Conservation (phyloP, 1,140 invertebrate species). For the Hermetia illucens region DNA sequence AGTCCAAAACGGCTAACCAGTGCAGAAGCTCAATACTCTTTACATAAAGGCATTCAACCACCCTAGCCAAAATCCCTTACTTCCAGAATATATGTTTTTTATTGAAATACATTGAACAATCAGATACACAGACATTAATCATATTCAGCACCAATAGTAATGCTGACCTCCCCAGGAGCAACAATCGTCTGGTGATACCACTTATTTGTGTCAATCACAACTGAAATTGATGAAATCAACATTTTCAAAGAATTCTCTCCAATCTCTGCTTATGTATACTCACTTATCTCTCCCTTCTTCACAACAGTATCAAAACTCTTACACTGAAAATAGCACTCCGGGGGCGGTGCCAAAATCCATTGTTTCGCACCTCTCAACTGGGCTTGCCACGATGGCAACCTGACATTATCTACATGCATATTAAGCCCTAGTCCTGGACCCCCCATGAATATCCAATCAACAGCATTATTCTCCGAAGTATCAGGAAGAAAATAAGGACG, state of each 20-base stretch:
- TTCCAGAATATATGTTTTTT: too few relatives aligned
- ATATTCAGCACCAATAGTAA: constrained; percentile 91
- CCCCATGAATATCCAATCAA: constrained; percentile 96
- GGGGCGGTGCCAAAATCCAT: constrained; percentile 76
- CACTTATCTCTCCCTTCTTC: constrained; percentile 78
- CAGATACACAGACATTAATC: too few relatives aligned
- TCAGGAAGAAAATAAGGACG: constrained; percentile 79
- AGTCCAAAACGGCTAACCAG: too few relatives aligned
- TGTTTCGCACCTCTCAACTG: constrained; percentile 73
- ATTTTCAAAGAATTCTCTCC: constrained; percentile 3
- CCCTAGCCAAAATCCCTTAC: constrained; percentile 2
- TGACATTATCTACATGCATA: constrained; percentile 89
- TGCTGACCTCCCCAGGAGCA: constrained; percentile 74
- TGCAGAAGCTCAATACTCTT: not conserved
- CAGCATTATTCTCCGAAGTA: constrained; percentile 66
- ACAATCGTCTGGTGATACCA: constrained; percentile 91
- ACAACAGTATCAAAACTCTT: constrained; percentile 52
- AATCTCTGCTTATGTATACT: not conserved
- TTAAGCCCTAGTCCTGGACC: constrained; percentile 82
- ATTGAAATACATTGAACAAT: too few relatives aligned
- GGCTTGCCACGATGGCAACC: constrained; percentile 87
- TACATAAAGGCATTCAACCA: not conserved
- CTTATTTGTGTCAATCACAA: constrained; percentile 82
- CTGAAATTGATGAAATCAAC: constrained; percentile 36
- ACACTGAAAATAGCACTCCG: constrained; percentile 75